These are phyloP conservation scores for Drosophila trapezifrons DNA, from an alignment of 1,140 invertebrate species.

Conservation along the genomic window DNA sequence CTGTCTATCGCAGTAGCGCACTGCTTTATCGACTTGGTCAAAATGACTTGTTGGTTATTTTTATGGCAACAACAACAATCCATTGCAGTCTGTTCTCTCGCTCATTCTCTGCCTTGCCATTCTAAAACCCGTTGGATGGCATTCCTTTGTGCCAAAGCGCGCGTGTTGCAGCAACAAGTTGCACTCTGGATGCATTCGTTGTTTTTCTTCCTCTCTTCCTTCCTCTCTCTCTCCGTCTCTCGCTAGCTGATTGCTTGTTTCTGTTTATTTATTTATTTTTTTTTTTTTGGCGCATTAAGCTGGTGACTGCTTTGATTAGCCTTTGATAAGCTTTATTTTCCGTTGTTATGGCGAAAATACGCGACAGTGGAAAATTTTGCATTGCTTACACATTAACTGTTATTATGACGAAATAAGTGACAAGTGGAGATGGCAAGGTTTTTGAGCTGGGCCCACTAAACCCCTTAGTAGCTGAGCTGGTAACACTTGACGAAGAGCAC, in stretches of 20 bases:
- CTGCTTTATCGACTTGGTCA: conserved; percentile 33
- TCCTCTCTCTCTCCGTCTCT: conserved; percentile 1
- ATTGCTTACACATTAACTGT: conserved; percentile 2
- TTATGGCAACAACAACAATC: conserved; percentile 42
- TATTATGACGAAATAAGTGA: neutral
- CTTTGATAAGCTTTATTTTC: conserved; percentile 26
- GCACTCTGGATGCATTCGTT: conserved; percentile 37
- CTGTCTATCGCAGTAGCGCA: neutral
- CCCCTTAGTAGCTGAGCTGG: neutral
- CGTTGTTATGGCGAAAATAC: conserved; percentile 2
- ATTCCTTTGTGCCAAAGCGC: conserved; percentile 46
- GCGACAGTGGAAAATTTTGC: conserved; percentile 23
- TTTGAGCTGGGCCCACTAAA: no score
- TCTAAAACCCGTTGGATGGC: conserved; percentile 71
- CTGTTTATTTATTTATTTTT: conserved; percentile 19
- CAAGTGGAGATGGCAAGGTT: neutral
- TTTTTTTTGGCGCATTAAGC: conserved; percentile 8
- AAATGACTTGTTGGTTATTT: conserved; percentile 33
- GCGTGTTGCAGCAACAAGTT: conserved; percentile 63
- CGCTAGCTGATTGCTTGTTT: conserved; percentile 1
- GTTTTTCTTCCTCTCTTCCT: conserved; percentile 25
- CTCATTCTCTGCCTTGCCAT: conserved; percentile 14
- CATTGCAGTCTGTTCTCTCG: conserved; percentile 23
- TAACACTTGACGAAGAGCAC: neutral
- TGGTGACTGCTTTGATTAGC: conserved; percentile 14